Evolutionary conservation across 2,113 vertebrate species (phyloP).

Genomic region (Hemiscyllium ocellatum): DNA sequence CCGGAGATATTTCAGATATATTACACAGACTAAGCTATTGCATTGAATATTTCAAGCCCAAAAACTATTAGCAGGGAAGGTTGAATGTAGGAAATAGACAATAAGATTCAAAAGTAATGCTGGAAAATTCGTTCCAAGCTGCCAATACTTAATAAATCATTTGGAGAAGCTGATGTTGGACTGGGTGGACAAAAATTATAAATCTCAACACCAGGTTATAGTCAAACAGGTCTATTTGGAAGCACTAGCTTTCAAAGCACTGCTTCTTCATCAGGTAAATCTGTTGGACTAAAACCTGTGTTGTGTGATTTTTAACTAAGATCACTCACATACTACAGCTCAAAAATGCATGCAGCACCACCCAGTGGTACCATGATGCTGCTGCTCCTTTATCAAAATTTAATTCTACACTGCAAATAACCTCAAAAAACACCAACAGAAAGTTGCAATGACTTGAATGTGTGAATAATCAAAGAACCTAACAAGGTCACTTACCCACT

Average conservation of each 20-base stretch:
- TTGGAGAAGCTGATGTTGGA: too few species aligned
- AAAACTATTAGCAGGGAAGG: not conserved
- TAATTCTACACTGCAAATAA: not conserved
- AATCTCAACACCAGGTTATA: too few species aligned
- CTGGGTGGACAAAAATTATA: too few species aligned
- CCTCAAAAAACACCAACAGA: not conserved
- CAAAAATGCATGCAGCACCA: not conserved
- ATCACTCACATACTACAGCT: not conserved
- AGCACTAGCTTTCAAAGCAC: too few species aligned
- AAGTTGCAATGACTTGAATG: not conserved
- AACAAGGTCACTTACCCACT: not conserved
- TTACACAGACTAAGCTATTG: not conserved
- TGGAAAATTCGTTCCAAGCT: not conserved
- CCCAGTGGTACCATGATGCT: not conserved
- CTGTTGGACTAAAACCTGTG: too few species aligned
- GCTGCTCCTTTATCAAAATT: not conserved
- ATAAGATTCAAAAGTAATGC: not conserved
- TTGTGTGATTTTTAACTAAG: too few species aligned
- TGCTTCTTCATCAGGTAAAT: too few species aligned
- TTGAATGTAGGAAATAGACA: too few species aligned
- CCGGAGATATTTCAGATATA: not conserved
- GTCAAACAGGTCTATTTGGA: too few species aligned
- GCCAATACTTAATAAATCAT: not conserved
- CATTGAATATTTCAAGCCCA: not conserved
- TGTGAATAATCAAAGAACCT: not conserved